Conservation (phyloP, 2,113 vertebrate species). For the Caretta caretta region DNA sequence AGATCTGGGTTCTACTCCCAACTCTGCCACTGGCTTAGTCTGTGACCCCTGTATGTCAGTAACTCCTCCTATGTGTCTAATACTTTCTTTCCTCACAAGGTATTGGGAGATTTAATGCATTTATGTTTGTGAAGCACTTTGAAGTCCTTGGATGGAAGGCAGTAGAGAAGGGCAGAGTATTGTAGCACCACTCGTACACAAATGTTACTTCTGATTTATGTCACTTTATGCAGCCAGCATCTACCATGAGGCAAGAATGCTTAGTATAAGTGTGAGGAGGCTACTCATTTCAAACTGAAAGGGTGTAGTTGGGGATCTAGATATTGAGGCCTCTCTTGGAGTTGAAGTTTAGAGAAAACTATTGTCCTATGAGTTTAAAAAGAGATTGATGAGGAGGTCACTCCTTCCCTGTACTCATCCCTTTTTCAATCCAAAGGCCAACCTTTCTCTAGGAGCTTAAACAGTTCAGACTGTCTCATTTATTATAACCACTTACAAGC, state of each 20-base stretch:
- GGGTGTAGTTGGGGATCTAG: neutral
- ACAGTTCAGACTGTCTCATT: neutral
- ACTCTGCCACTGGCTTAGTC: neutral
- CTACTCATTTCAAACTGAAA: neutral
- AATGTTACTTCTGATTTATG: neutral
- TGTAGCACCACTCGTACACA: neutral
- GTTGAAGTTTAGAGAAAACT: neutral
- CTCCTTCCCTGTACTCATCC: neutral
- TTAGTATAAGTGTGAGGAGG: neutral
- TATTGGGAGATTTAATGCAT: neutral
- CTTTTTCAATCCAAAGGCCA: neutral
- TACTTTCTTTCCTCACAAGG: neutral
- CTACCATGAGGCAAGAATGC: neutral
- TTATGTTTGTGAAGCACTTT: neutral
- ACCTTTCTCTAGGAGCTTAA: neutral
- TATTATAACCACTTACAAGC: neutral
- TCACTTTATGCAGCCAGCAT: neutral
- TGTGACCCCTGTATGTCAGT: neutral
- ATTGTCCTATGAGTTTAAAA: neutral
- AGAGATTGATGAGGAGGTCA: neutral
- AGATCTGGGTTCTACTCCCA: neutral
- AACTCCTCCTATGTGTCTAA: neutral
- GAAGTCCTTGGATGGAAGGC: neutral
- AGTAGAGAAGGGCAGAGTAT: neutral
- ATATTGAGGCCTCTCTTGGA: neutral